Evolutionary conservation across 1,140 invertebrate genomes (phyloP).

Genomic region (Agraylea sexmaculata): DNA sequence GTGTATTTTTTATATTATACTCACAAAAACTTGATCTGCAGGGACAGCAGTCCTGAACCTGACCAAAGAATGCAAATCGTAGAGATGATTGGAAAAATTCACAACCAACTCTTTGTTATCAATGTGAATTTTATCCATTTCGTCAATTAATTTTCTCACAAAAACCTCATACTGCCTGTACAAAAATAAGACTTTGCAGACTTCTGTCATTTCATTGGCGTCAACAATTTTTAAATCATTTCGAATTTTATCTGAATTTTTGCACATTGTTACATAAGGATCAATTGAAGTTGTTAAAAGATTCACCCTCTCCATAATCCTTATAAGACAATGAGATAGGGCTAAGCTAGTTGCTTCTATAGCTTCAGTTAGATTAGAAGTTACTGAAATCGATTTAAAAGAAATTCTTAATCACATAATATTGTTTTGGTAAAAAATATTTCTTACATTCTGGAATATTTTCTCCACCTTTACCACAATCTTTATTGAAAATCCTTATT

Average conservation of each 20-base stretch:
- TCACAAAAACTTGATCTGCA: conserved; percentile 49
- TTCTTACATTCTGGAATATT: conserved; percentile 52
- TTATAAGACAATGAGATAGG: conserved; percentile 40
- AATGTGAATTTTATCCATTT: conserved; percentile 39
- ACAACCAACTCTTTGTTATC: conserved; percentile 33
- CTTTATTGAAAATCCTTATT: conserved; percentile 54
- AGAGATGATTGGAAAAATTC: conserved; percentile 32
- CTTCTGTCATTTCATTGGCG: conserved; percentile 33
- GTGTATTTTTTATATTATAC: conserved; percentile 22
- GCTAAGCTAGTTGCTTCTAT: conserved; percentile 37
- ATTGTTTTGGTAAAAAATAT: conserved; percentile 4
- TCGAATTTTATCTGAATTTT: conserved; percentile 25
- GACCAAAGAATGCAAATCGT: conserved; percentile 45
- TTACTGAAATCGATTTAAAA: conserved; percentile 39
- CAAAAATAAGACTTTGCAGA: conserved; percentile 42
- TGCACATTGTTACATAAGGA: conserved; percentile 26
- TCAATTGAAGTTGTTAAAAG: conserved; percentile 46
- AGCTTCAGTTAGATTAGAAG: conserved; percentile 46
- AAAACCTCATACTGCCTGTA: conserved; percentile 50
- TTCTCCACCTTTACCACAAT: conserved; percentile 51
- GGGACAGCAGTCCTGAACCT: conserved; percentile 49
- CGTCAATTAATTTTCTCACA: conserved; percentile 42
- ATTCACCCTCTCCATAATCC: conserved; percentile 49
- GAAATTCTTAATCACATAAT: too few relatives aligned
- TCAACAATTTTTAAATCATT: conserved; percentile 11